Evolutionary conservation across 2,888 invertebrate species (phyloP).

Genomic region (Lucinisca nassula): DNA sequence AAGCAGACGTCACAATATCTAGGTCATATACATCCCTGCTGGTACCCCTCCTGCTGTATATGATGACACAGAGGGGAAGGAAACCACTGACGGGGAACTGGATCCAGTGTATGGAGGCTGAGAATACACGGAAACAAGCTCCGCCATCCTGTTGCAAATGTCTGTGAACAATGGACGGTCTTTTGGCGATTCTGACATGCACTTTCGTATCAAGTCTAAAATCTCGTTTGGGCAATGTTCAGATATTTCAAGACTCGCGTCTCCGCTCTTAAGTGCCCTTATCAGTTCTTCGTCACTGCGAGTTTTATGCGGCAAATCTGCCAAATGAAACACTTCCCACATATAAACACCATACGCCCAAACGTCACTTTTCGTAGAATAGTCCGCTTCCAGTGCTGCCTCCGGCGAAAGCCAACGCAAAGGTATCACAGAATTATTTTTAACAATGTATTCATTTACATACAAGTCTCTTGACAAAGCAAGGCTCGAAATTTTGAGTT

Average conservation of each 20-base stretch:
- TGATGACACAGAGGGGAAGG: slow-evolving; percentile 44
- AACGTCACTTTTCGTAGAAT: slow-evolving; percentile 97
- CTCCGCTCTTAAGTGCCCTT: slow-evolving; percentile 78
- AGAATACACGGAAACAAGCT: slow-evolving; percentile 79
- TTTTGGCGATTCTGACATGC: slow-evolving; percentile 86
- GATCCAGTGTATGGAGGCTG: slow-evolving; percentile 47
- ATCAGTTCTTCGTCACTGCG: slow-evolving; percentile 93
- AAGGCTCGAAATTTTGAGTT: slow-evolving; percentile 95
- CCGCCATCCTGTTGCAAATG: slow-evolving; percentile 84
- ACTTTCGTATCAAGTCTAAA: slow-evolving; percentile 83
- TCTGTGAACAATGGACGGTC: slow-evolving; percentile 88
- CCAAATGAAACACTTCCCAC: slow-evolving; percentile 96
- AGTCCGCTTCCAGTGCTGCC: slow-evolving; percentile 96
- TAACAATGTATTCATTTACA: slow-evolving; percentile 95
- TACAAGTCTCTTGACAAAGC: slow-evolving; percentile 94
- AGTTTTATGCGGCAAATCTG: slow-evolving; percentile 93
- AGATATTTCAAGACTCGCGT: slow-evolving; percentile 76
- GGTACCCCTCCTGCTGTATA: slow-evolving; percentile 31
- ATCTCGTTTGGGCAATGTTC: slow-evolving; percentile 84
- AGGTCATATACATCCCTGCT: slow-evolving; percentile 3
- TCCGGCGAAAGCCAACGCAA: slow-evolving; percentile 96
- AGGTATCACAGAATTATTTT: slow-evolving; percentile 90
- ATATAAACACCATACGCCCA: slow-evolving; percentile 96
- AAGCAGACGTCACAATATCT: background rate
- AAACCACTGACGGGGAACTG: slow-evolving; percentile 22